Evolutionary conservation across 2,797 vertebrate species (phyloP).

Genomic region (Falco concolor): DNA sequence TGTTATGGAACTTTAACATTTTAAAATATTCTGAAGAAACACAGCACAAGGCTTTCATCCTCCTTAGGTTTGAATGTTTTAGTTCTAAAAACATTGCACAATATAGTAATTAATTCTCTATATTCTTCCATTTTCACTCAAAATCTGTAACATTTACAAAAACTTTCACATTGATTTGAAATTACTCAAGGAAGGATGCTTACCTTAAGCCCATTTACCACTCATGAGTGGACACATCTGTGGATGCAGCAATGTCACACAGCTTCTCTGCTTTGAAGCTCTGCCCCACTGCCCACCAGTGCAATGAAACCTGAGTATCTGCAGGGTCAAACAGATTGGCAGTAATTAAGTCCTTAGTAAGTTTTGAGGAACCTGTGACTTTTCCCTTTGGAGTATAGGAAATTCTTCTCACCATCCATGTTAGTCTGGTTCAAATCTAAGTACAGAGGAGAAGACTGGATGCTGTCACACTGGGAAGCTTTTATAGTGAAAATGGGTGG

Average conservation of each 20-base stretch:
- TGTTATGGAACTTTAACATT: background rate
- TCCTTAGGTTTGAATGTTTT: background rate
- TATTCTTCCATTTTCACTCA: background rate
- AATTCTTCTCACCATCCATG: background rate
- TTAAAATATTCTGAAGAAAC: background rate
- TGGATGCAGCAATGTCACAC: background rate
- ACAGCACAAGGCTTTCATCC: background rate
- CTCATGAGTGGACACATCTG: background rate
- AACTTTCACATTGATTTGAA: background rate
- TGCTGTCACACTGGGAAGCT: background rate
- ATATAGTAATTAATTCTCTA: background rate
- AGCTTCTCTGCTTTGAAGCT: background rate
- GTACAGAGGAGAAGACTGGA: background rate
- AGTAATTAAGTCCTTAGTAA: background rate
- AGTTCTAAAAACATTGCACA: background rate
- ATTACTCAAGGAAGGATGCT: background rate
- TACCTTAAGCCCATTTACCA: background rate
- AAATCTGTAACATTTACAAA: background rate
- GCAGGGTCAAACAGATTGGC: background rate
- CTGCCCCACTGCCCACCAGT: background rate
- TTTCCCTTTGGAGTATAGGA: background rate
- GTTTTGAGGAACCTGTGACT: background rate
- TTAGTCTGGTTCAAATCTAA: background rate
- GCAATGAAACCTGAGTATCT: background rate
- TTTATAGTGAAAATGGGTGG: background rate